Base-by-base conservation (phyloP, 2,113 vertebrate species). In the Megalops atlanticus region DNA sequence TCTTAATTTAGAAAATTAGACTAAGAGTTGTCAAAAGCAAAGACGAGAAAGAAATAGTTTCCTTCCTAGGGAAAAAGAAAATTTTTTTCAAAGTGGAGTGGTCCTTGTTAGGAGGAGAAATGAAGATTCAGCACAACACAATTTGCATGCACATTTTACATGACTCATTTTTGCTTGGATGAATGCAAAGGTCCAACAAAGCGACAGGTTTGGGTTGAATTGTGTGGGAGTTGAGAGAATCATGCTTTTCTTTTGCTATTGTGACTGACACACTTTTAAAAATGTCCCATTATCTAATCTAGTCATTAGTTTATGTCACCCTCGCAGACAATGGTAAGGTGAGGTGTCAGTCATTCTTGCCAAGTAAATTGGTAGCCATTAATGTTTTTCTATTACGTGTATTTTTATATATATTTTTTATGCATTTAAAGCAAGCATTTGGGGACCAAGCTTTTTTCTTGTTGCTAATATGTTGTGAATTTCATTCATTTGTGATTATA, bases 1-100 rank as follows among this genome's bases (percentile, higher is more conserved):
- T 2, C 21, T 36, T 77, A 77, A 77, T 77, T 52, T 54, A 39
- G 49, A 77, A 24, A n/a, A n/a, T n/a, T n/a, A n/a, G n/a, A n/a
- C n/a, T 4, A 4, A 21, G 43, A 45, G 11, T 4, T 45, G 24
- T 75, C n/a, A 41, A 40, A 40, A 31, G 45, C 43, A 33, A 27
- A 39, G 24, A 21, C 1, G 1, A 31, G 33, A 31, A 38, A 54
- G n/a, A 54, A 36, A 77, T 16, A 33, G 49, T n/a, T n/a, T n/a
- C n/a, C n/a, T n/a, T n/a, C n/a, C n/a, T n/a, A n/a, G n/a, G n/a
- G n/a, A n/a, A n/a, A n/a, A n/a, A n/a, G n/a, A n/a, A n/a, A n/a
- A n/a, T n/a, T n/a, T n/a, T n/a, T n/a, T n/a, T n/a, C n/a, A n/a
- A n/a, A n/a, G n/a, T n/a, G n/a, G n/a, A n/a, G n/a, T n/a, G n/a